Evolutionary conservation across 2,888 invertebrate genomes (phyloP).

Genomic region (Alitta virens): DNA sequence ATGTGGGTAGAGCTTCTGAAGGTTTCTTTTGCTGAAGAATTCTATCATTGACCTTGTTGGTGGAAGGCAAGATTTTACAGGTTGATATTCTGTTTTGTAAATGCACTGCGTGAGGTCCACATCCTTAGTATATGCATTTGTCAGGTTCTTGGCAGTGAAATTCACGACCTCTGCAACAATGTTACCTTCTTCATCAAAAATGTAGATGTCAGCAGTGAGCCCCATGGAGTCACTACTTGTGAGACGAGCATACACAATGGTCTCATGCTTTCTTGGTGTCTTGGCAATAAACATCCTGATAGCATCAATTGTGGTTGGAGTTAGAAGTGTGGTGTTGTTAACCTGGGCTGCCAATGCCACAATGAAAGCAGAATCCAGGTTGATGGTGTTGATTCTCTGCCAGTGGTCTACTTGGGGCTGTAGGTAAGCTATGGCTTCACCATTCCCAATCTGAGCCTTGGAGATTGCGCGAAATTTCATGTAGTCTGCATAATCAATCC

Average conservation of each 20-base stretch:
- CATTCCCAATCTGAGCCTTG: constrained; percentile 5
- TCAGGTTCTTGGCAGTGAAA: constrained; percentile 8
- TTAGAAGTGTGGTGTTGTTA: constrained; percentile 2
- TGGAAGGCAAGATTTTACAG: constrained; percentile 1
- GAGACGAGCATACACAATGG: constrained; percentile 1
- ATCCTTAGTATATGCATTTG: not conserved
- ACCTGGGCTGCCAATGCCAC: constrained; percentile 5
- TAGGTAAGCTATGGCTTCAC: constrained; percentile 5
- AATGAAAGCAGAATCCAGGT: constrained; percentile 9
- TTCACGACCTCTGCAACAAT: constrained; percentile 9
- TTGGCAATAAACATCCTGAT: not conserved
- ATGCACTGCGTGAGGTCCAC: constrained; percentile 6
- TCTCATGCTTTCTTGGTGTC: not conserved
- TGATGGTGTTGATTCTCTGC: constrained; percentile 2
- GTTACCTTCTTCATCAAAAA: constrained; percentile 8
- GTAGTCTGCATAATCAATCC: constrained; percentile 11
- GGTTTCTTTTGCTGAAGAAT: not conserved
- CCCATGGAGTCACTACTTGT: not conserved
- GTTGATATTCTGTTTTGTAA: constrained; percentile 15
- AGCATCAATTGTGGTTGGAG: not conserved
- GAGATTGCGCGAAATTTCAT: constrained; percentile 3
- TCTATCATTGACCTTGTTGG: not conserved
- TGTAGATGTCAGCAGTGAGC: constrained; percentile 2
- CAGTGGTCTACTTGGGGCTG: not conserved
- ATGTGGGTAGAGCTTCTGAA: constrained; percentile 10